phyloP scores from a whole-genome alignment of 1,140 invertebrate species.

The Camponotus pennsylvanicus region DNA sequence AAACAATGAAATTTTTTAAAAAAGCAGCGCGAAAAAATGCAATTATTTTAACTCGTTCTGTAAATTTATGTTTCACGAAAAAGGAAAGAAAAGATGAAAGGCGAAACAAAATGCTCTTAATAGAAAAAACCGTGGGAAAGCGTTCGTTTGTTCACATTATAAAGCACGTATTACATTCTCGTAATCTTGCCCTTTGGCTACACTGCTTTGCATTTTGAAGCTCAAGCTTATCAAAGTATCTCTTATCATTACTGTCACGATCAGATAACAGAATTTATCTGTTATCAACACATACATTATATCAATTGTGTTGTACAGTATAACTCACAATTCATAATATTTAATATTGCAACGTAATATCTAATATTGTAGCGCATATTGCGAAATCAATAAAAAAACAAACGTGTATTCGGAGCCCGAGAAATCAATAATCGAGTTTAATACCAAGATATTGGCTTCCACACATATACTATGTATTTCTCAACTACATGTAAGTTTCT shows the following conservation, averaged over 20 bases:
- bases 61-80: not conserved
- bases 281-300: not conserved
- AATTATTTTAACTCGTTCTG: slow-evolving; percentile 2
- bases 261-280: not conserved
- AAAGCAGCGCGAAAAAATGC: not conserved
- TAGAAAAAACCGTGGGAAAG: not conserved
- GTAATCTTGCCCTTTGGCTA: slow-evolving; percentile 39
- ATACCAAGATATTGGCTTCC: slow-evolving; percentile 10
- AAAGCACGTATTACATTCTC: slow-evolving; percentile 20
- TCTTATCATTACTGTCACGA: not conserved
- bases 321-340: too few relatives aligned
- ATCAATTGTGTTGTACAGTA: not conserved
- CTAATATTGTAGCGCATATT: not conserved
- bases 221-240: not conserved
- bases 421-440: not conserved
- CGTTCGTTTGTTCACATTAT: slow-evolving; percentile 41
- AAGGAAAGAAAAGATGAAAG: slow-evolving; percentile 17
- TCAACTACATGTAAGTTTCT: too few relatives aligned
- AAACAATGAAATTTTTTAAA: not conserved
- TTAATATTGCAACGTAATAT: not conserved
- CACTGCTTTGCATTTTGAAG: not conserved
- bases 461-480: not conserved
- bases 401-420: not conserved
- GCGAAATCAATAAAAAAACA: not conserved
- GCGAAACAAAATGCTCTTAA: slow-evolving; percentile 31